phyloP scores from a whole-genome alignment of 2,113 vertebrate genomes.

The Clarias gariepinus region DNA sequence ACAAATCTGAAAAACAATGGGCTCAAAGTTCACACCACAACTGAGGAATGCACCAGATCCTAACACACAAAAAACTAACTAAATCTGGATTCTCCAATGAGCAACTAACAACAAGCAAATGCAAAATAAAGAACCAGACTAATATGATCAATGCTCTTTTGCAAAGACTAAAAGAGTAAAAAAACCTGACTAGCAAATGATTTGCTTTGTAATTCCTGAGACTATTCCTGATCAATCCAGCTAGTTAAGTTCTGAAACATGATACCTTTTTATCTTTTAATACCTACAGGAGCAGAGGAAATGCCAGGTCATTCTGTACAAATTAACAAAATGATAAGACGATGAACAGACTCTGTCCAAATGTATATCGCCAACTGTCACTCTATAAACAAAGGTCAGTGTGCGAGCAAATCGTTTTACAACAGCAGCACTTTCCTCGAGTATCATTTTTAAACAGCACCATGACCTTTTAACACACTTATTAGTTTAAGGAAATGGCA shows the following conservation, averaged over 20 bases:
- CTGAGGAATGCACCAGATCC: not conserved
- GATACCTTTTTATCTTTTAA: not conserved
- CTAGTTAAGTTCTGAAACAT: not conserved
- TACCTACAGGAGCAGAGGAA: not conserved
- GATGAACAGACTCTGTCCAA: not conserved
- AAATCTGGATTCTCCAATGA: not conserved
- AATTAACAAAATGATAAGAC: not conserved
- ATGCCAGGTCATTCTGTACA: not conserved
- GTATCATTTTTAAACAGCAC: not conserved
- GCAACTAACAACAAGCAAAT: not conserved
- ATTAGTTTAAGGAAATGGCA: not conserved
- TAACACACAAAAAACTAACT: not conserved
- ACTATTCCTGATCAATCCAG: not conserved
- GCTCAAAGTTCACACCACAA: not conserved
- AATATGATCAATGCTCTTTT: not conserved
- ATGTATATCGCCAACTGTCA: not conserved
- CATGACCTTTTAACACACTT: not conserved
- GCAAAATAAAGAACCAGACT: not conserved
- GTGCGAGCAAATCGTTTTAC: not conserved
- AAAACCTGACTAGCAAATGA: not conserved
- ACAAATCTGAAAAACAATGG: not conserved
- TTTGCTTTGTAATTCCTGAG: not conserved
- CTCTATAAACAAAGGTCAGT: not conserved
- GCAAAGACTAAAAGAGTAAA: not conserved
- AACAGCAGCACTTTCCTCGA: not conserved